Evolutionary conservation across 2,113 vertebrate genomes (phyloP).

Genomic region (Dicrurus megarhynchus): DNA sequence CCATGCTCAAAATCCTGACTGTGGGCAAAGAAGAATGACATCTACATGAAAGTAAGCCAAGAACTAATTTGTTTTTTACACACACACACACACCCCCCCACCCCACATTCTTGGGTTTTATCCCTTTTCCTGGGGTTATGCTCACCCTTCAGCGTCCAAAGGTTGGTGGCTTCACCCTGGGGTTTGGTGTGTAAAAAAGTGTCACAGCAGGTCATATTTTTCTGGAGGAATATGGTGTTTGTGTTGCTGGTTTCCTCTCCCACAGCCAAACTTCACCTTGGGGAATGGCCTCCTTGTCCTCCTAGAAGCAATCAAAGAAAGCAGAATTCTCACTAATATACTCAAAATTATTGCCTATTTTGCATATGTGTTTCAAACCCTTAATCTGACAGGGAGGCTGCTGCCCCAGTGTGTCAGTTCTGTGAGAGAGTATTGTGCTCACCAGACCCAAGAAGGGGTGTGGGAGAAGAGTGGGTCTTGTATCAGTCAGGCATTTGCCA

Average conservation of each 20-base stretch:
- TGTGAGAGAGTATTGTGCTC: background rate
- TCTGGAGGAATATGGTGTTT: background rate
- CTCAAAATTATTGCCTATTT: background rate
- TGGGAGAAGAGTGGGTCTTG: background rate
- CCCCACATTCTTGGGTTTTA: background rate
- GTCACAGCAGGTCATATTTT: accelerated
- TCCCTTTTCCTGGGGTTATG: background rate
- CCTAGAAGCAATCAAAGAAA: background rate
- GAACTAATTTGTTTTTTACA: background rate
- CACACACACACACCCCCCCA: background rate
- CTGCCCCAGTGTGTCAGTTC: background rate
- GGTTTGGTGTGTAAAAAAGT: background rate
- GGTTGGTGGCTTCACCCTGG: background rate
- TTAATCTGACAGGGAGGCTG: background rate
- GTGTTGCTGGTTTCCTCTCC: background rate
- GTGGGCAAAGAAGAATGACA: background rate
- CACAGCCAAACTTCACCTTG: background rate
- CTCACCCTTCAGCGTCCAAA: background rate
- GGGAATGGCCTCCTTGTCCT: background rate
- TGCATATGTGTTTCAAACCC: background rate
- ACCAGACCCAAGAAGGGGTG: background rate
- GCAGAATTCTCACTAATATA: background rate
- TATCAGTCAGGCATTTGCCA: background rate
- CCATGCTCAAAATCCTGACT: background rate
- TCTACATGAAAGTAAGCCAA: background rate